Evolutionary conservation across 2,888 invertebrate genomes (phyloP).

Genomic region (Molorchus minor): DNA sequence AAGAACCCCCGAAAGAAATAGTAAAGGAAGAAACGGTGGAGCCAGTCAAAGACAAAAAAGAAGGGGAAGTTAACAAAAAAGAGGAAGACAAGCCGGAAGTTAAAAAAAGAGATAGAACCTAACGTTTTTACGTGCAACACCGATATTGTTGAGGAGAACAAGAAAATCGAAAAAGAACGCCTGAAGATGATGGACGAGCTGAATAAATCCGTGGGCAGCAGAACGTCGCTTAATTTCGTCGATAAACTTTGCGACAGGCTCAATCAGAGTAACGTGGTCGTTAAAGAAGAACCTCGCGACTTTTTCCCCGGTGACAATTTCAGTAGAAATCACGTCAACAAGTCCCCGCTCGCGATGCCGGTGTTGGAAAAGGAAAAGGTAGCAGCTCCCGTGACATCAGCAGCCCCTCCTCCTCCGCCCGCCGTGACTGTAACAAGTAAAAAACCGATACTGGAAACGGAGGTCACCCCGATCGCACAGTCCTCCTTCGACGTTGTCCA

Average conservation of each 20-base stretch:
- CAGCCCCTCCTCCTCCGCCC: not conserved
- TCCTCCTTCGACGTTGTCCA: conserved; percentile 40
- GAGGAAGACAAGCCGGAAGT: conserved; percentile 28
- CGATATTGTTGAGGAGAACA: conserved; percentile 62
- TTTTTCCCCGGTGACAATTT: conserved; percentile 22
- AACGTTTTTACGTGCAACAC: conserved; percentile 55
- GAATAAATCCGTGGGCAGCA: conserved; percentile 52
- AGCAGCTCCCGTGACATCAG: conserved; percentile 5
- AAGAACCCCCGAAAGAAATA: conserved; percentile 10
- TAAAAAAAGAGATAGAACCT: conserved; percentile 43
- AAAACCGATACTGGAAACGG: conserved; percentile 41
- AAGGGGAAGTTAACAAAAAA: conserved; percentile 20
- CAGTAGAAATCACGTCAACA: not conserved
- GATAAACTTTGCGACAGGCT: conserved; percentile 52
- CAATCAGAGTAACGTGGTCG: conserved; percentile 38
- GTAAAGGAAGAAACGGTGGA: not conserved
- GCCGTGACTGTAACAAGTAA: conserved; percentile 23
- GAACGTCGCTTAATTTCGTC: conserved; percentile 53
- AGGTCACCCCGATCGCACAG: conserved; percentile 26
- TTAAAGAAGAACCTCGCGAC: conserved; percentile 43
- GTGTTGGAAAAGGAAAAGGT: conserved; percentile 34
- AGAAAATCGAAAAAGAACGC: conserved; percentile 63
- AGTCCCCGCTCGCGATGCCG: conserved; percentile 34
- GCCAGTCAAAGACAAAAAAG: not conserved
- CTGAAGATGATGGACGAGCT: conserved; percentile 66